These are phyloP conservation scores for Petrophora chlorosata DNA, from an alignment of 2,888 invertebrate genomes.

Conservation along the genomic window DNA sequence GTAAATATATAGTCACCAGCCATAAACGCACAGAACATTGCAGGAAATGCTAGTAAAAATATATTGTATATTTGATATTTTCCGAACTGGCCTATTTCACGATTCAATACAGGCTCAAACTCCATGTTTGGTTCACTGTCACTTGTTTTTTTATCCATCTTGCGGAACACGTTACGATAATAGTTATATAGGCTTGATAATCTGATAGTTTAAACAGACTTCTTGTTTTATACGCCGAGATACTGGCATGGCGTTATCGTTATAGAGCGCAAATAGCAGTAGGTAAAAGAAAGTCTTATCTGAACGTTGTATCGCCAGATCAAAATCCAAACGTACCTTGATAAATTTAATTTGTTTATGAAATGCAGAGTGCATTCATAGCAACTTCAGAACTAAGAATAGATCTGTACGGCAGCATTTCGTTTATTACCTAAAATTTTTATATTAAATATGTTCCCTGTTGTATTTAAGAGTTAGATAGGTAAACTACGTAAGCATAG, in stretches of 20 bases:
- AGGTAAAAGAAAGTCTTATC: slow-evolving; percentile 19
- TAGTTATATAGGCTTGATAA: slow-evolving; percentile 30
- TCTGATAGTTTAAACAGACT: slow-evolving; percentile 36
- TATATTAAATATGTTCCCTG: not conserved
- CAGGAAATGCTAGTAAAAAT: slow-evolving; percentile 56
- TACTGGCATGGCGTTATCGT: slow-evolving; percentile 28
- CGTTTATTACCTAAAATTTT: not conserved
- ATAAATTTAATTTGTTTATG: not conserved
- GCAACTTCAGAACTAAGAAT: slow-evolving; percentile 1
- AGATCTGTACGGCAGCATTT: not conserved
- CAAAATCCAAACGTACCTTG: slow-evolving; percentile 10
- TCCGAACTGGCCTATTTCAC: slow-evolving; percentile 67
- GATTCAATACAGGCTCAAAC: slow-evolving; percentile 64
- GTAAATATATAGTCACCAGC: slow-evolving; percentile 74
- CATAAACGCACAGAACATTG: slow-evolving; percentile 65
- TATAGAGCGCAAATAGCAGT: slow-evolving; percentile 10
- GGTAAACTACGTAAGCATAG: not conserved
- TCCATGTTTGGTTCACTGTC: slow-evolving; percentile 49
- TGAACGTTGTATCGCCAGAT: slow-evolving; percentile 3
- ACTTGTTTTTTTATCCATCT: slow-evolving; percentile 43
- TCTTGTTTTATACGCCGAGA: slow-evolving; percentile 44
- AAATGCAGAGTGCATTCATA: not conserved
- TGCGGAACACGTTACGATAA: slow-evolving; percentile 18
- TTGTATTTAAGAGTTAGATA: not conserved
- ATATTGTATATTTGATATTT: slow-evolving; percentile 67